Base-by-base conservation (phyloP, 2,113 vertebrate genomes). In the Passer domesticus region DNA sequence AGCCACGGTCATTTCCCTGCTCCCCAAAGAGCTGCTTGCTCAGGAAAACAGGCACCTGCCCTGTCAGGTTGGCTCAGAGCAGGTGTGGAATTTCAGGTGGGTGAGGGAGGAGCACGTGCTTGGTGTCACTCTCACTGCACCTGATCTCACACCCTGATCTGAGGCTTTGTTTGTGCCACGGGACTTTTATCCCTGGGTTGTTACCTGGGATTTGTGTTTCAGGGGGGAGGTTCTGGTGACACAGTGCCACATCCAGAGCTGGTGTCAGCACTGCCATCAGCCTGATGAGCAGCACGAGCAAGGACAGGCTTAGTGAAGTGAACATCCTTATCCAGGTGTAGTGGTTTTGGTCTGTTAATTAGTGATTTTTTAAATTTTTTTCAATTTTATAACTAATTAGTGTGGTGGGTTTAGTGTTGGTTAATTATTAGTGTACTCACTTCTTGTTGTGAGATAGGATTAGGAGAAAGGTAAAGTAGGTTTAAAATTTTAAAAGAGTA, bases 101-200 rank as follows among this genome's bases (percentile, higher is more conserved):
- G 68, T 10, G 86, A 80, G 75, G 62, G 53, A 91, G 78, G 53
- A 78, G 90, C 69, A 47, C 10, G 56, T 0, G 15, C 7, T 73
- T 16, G 31, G 59, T 94, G 79, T 49, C 75, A 23, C 70, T 85
- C 62, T 96, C 66, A 1, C 53, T 46, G 41, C 28, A 0, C 3
- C 91, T 78, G 95, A 90, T 96, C 19, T 47, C 92, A 80, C 52
- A 0, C 89, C 94, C 89, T 87, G 63, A 90, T 96, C 39, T 6
- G 9, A 75, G 70, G 9, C 28, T 41, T 93, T 90, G 94, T 86
- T 92, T 86, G 87, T 58, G 59, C 83, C 58, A 7, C 1, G 2
- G 66, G 43, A 31, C 62, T 73, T 79, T 68, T n/a, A 33, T 67
- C 79, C 0, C 67, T 41, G 39, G 23, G 25, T 3, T 83, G 4